Base-by-base conservation (phyloP, 2,113 vertebrate species). In the Chinchilla lanigera region DNA sequence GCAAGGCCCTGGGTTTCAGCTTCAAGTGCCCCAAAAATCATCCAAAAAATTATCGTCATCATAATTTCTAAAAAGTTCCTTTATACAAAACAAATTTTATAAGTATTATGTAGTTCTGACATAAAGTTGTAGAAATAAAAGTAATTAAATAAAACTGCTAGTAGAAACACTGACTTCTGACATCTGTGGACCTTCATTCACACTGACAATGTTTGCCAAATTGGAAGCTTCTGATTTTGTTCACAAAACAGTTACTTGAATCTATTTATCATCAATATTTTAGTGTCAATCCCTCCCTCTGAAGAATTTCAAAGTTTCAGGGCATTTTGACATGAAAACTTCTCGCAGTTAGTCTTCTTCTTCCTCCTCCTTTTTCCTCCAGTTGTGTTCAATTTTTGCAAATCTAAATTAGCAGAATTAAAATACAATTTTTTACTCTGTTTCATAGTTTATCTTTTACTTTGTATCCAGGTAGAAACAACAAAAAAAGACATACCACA, bases 361-460 rank as follows among this genome's bases (percentile, higher is more conserved):
- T 30, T 30, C 44, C 78, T 35, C 24, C 60, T 44, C 38, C 78
- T 24, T 81, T 17, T 89, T 93, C 38, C 86, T 16, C 56, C 93
- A 94, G 63, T 30, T 93, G 33, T 69, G 28, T 83, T 97, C 94
- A 54, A 26, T 65, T 86, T 35, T 89, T 56, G 13, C 50, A 94
- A 14, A 61, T 96, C 52, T 7, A 91, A 80, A 77, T 95, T 78
- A 81, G 81, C 19, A 22, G n/a, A 92, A 41, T 63, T n/a, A 89
- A 91, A 67, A 61, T 56, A 28, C 5, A 89, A 90, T 28, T 97
- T 77, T 20, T 44, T 33, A 24, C 82, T 90, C 90, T 77, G 4
- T 50, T 92, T 87, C 28, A 41, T 50, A 69, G 50, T 54, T 95
- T 88, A 90, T 63, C 71, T 38, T 82, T 93, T 60, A 93, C 13